phyloP scores from a whole-genome alignment of 1,140 invertebrate species.

The Rhagoletis pomonella region DNA sequence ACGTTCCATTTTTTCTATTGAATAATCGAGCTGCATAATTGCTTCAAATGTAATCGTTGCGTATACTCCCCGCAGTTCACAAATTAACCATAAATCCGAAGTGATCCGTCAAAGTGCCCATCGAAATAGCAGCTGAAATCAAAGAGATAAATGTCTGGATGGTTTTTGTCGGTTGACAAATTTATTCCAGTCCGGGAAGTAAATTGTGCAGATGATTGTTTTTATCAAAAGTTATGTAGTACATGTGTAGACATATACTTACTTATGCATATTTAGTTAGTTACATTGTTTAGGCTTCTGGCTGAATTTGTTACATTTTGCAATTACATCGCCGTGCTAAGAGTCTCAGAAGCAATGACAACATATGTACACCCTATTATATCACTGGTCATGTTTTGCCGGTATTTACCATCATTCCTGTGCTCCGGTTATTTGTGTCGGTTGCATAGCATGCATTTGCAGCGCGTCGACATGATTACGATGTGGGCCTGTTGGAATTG shows the following conservation, averaged over 20 bases:
- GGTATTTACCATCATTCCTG: neutral
- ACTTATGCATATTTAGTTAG: too few species aligned
- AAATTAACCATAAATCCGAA: constrained; percentile 47
- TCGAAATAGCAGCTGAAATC: neutral
- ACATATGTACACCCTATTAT: constrained; percentile 1
- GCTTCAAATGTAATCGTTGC: neutral
- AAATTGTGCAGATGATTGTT: too few species aligned
- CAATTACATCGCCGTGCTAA: neutral
- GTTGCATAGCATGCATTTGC: constrained; percentile 15
- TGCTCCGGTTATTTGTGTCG: neutral
- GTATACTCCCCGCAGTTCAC: neutral
- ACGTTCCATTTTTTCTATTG: neutral
- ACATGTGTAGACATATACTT: too few species aligned
- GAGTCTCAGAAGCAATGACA: neutral
- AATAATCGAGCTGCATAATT: constrained; percentile 15
- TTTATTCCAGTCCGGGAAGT: neutral
- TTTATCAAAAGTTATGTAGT: too few species aligned
- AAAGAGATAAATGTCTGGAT: neutral
- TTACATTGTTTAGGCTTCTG: too few species aligned
- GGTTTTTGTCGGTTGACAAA: neutral
- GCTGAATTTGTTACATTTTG: neutral
- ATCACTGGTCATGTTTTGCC: constrained; percentile 17
- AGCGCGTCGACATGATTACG: neutral
- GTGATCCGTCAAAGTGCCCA: constrained; percentile 29
- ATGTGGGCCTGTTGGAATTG: constrained; percentile 9